phyloP scores from a whole-genome alignment of 2,888 invertebrate genomes.

The Scrobipalpa atriplicella region DNA sequence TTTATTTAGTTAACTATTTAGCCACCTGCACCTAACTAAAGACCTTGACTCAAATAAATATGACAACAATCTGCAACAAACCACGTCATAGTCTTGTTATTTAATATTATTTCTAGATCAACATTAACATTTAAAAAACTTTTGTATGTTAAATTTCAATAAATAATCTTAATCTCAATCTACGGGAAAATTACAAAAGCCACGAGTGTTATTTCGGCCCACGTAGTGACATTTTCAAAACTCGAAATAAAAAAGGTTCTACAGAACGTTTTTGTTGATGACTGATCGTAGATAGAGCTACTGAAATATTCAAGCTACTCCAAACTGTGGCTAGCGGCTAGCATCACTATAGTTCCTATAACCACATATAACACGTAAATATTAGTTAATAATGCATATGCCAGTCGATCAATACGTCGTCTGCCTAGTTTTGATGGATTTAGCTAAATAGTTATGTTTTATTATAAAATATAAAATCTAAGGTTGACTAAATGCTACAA shows the following conservation, averaged over 20 bases:
- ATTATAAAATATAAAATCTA: slow-evolving; percentile 28
- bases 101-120: no score
- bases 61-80: no score
- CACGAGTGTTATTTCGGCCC: no score
- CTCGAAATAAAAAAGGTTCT: not conserved
- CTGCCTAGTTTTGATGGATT: not conserved
- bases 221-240: no score
- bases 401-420: slow-evolving; percentile 16
- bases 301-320: slow-evolving; percentile 15
- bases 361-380: slow-evolving; percentile 26
- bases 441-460: slow-evolving; percentile 14
- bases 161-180: no score
- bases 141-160: no score
- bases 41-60: no score
- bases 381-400: slow-evolving; percentile 16
- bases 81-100: no score
- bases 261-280: not conserved
- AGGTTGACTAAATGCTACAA: not conserved
- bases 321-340: not conserved
- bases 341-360: slow-evolving; percentile 1
- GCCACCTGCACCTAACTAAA: no score
- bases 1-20: no score
- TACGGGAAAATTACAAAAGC: no score
- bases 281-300: not conserved
- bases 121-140: no score